Evolutionary conservation across 2,797 vertebrate genomes (phyloP).

Genomic region (Dallia pectoralis): DNA sequence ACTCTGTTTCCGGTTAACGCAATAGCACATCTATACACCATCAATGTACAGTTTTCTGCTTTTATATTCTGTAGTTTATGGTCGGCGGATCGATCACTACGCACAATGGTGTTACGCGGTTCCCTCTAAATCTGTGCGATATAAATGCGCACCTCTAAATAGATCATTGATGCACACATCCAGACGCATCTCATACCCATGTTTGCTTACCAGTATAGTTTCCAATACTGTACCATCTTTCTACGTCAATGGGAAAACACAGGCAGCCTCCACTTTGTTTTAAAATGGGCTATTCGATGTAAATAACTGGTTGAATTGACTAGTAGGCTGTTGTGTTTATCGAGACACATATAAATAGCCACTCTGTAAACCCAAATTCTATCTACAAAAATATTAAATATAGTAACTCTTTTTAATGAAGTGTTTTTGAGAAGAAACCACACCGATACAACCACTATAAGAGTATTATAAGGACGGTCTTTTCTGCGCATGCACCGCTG

Average conservation of each 20-base stretch:
- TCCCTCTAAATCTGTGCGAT: neutral
- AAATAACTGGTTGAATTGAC: neutral
- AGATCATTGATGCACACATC: neutral
- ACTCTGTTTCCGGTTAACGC: neutral
- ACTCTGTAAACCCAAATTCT: neutral
- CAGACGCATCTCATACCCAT: neutral
- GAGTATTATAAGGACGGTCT: neutral
- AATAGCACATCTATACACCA: neutral
- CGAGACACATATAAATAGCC: neutral
- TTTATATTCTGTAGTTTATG: neutral
- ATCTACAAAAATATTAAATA: neutral
- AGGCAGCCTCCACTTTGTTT: neutral
- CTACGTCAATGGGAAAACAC: neutral
- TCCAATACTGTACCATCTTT: conserved; percentile 1
- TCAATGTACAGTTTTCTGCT: neutral
- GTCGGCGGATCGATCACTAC: neutral
- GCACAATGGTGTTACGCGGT: neutral
- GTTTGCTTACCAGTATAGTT: neutral
- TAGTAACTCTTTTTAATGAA: neutral
- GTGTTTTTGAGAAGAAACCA: neutral
- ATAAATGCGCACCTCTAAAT: neutral
- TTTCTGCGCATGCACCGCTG: neutral
- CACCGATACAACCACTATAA: neutral
- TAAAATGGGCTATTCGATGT: neutral
- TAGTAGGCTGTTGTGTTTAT: neutral